Percentiles rank a stretch among this genome's conserved stretches.
These are phyloP conservation scores for Acanthurus tractus DNA, from an alignment of 2,797 vertebrate species.

Conservation along the genomic window DNA sequence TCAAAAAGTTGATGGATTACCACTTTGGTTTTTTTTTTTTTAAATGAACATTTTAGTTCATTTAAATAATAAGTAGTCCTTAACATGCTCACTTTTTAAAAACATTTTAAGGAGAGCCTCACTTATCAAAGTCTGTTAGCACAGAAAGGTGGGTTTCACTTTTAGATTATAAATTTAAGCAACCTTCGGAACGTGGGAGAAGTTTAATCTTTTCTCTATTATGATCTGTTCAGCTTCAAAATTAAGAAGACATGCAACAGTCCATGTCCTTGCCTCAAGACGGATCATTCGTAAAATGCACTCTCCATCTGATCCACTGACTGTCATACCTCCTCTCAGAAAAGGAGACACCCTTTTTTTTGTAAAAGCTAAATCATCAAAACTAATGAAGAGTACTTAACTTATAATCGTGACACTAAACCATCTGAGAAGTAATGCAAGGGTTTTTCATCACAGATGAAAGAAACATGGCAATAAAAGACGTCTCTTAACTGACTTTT, in stretches of 20 bases:
- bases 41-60: constrained; percentile 14
- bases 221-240: not conserved
- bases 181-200: not conserved
- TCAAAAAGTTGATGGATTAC: constrained; percentile 13
- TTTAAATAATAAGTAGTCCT: constrained; percentile 10
- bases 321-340: too few relatives aligned
- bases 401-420: not conserved
- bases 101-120: not conserved
- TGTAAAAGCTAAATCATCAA: too few relatives aligned
- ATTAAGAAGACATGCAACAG: not conserved
- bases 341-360: too few relatives aligned
- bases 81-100: not conserved
- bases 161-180: not conserved
- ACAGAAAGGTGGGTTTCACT: not conserved
- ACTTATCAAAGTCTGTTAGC: not conserved
- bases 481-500: too few relatives aligned
- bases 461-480: too few relatives aligned
- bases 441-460: not conserved
- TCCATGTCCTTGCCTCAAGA: too few relatives aligned
- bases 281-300: not conserved
- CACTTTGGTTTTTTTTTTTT: not conserved
- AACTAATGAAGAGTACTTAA: not conserved
- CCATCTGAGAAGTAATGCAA: not conserved
- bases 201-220: not conserved
- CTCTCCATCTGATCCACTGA: too few relatives aligned